Base-by-base conservation (phyloP, 1,140 invertebrate genomes). In the Drosophila bocki region DNA sequence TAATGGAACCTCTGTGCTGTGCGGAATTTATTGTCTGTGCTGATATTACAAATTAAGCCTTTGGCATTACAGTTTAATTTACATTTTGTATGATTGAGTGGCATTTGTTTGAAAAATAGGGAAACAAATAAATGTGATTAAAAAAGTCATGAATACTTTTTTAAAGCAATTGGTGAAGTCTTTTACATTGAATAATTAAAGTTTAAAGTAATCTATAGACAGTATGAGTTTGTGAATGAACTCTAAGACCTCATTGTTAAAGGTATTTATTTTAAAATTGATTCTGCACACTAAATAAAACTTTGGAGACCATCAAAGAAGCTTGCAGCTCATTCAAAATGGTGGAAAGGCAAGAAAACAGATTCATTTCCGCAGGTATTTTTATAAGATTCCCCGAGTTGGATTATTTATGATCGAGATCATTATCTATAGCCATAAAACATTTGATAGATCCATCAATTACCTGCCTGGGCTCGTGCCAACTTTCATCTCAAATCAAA, bases 401-500 rank as follows among this genome's bases (percentile, higher is more conserved):
- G 9, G 12, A 19, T 68, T 67, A 45, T 70, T 70, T 54, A 67
- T 29, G 60, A 11, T n/a, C 2, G 7, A 59, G 44, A 72, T 70
- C 64, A 11, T 41, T 71, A 71, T 69, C 42, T 15, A 26, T 13
- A n/a, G 9, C 48, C 33, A 74, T 47, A 19, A 61, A 51, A 2
- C 19, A 33, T 53, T 41, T 48, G 7, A 75, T 54, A 29, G n/a
- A 75, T 75, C 35, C 69, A 72, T 71, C 67, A 59, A 51, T 41
- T 32, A 15, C 42, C 58, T 29, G 29, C 35, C 48, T 61, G 41
- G 44, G 50, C 67, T 51, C 63, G 47, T 64, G 50, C 58, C 50
- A 74, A 87, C 79, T 83, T 80, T 88, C 71, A 62, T 77, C 53
- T 41, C 42, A 19, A 75, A 70, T 75, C 68, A 88, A 88, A 88